Evolutionary conservation across 2,113 vertebrate species (phyloP), one percentile per base, ranked within the genome.

Genomic region (Agelaius tricolor): DNA sequence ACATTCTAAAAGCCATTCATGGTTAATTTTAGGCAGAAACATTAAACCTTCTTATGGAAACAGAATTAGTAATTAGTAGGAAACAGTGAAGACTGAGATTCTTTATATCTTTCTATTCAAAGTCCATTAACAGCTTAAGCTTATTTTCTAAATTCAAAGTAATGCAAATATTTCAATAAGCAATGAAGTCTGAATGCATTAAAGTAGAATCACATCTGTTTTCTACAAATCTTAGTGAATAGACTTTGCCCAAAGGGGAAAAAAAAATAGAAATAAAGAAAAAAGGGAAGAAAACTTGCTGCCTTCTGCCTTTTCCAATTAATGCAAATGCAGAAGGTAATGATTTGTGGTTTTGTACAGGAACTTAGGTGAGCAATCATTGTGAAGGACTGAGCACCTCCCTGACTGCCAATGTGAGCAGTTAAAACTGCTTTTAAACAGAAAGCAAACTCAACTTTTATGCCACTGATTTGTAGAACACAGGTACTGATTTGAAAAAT

Each of bases 11-110:
- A 97, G 65, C 68, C 66, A 95, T 52, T 77, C 49, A 35, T 7
- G 1, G 73, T 89, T 95, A 93, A 95, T 96, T 93, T 94, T 62
- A 94, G 72, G 58, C 55, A 93, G 68, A 96, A 91, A 87, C 59
- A 96, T 87, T 81, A 96, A 96, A 83, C 27, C 9, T 96, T 78
- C 76, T 94, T 90, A 89, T 93, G 81, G 88, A 89, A 97, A 86
- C 47, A 75, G 71, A 96, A 90, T 87, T 91, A 92, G 71, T 96
- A 96, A 97, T 93, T 96, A 90, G 65, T 49, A 85, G 59, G 73
- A 86, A 96, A 86, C 49, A 75, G 69, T 39, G 51, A 96, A 78
- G 63, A 47, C 61, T 85, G 24, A 71, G 49, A 67, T 89, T 87
- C 80, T 61, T 81, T 90, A 41, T 83, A 89, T 93, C 58, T 84